These are phyloP conservation scores for Parnassius glacialis DNA, from an alignment of 2,888 invertebrate species.

Conservation along the genomic window DNA sequence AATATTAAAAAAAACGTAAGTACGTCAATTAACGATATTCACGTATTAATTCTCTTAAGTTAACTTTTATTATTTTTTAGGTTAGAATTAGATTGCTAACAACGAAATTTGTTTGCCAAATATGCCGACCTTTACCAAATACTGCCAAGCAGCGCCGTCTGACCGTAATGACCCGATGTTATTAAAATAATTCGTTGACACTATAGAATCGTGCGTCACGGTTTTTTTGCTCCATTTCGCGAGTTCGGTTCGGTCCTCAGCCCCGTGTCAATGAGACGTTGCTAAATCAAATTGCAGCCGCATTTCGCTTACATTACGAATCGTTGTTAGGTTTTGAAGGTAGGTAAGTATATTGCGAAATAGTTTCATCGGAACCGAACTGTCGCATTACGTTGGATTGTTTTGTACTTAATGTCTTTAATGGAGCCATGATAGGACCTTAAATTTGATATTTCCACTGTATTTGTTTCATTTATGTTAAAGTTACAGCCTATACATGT, in stretches of 20 bases:
- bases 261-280: constrained; percentile 12
- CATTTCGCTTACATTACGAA: not conserved
- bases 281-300: constrained; percentile 4
- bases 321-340: constrained; percentile 1
- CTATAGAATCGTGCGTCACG: constrained; percentile 8
- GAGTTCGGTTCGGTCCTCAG: not conserved
- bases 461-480: too few species aligned
- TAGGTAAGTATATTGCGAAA: constrained; percentile 2
- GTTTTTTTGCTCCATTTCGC: constrained; percentile 8
- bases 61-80: too few species aligned
- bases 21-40: too few species aligned
- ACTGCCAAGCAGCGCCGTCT: too few species aligned
- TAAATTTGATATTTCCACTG: too few species aligned
- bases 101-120: too few species aligned
- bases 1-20: too few species aligned
- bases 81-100: too few species aligned
- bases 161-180: too few species aligned
- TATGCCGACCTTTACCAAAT: not conserved
- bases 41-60: too few species aligned
- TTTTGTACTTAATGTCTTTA: not conserved
- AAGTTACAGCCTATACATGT: too few species aligned
- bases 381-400: constrained; percentile 11
- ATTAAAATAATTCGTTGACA: not conserved
- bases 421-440: not conserved
- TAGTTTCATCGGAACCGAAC: constrained; percentile 4